Evolutionary conservation across 2,888 invertebrate genomes (phyloP), one percentile per base, ranked within the genome.

Genomic region (Amiota communis): DNA sequence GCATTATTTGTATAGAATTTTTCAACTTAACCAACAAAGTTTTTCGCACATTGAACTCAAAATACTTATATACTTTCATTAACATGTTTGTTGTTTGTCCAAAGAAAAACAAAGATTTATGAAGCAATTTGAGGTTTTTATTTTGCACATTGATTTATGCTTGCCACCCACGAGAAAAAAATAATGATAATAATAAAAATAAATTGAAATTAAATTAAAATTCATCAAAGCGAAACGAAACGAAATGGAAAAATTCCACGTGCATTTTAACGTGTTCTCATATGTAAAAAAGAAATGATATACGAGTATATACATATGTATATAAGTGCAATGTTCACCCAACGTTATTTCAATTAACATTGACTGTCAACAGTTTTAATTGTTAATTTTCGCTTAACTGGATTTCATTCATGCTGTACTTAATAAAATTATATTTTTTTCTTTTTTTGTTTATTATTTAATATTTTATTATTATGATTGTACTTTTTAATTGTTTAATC

Each of bases 131-230:
- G 12, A 15, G 15, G n/a, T n/a, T 57, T 13, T 57, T 57, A 17
- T 57, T 57, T 3, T 57, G 15, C 15, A 57, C 2, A 63, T 23
- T 63, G 11, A 63, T 63, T 36, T 63, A 36, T 67, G 67, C 15
- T 20, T 47, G 68, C 77, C 81, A 82, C 85, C 85, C 81, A 84
- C 77, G 80, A 76, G 82, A 77, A 80, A 57, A n/a, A 73, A 47
- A 75, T 57, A 61, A 57, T 68, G 51, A 76, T 73, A 76, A 73
- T 65, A 23, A 36, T 53, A 57, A 36, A n/a, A 57, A 57, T 57
- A 17, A 57, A 57, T 17, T 57, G 57, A n/a, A 57, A 57, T 10
- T 57, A 17, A 8, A 13, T 51, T 36, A 36, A 36, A 36, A 23
- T 17, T 23, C 63, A 63, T 15, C 23, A 51, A 51, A 49, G 9